phyloP scores from a whole-genome alignment of 1,140 invertebrate species.

The Apis mellifera region DNA sequence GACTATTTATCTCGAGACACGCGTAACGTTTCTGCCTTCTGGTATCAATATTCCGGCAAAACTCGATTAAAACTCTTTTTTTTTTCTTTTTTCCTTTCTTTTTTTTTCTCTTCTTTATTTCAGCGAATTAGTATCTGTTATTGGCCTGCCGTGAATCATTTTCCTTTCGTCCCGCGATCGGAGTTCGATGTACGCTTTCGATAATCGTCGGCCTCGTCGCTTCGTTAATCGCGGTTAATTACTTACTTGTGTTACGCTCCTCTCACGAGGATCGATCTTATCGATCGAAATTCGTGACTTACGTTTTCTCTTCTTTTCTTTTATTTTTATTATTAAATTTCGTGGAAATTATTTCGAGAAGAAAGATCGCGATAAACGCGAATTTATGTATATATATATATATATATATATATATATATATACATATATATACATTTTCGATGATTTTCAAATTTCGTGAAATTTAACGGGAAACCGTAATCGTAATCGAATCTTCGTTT shows the following conservation, averaged over 20 bases:
- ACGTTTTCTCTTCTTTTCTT: not conserved
- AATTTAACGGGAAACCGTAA: not conserved
- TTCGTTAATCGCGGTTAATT: not conserved
- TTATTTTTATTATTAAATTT: not conserved
- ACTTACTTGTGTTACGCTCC: not conserved
- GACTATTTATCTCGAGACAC: slow-evolving; percentile 39
- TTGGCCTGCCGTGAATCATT: slow-evolving; percentile 21
- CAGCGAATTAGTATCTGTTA: slow-evolving; percentile 6
- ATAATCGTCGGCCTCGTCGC: not conserved
- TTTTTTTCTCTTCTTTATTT: not conserved
- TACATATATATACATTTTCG: no score
- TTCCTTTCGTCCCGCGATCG: slow-evolving; percentile 23
- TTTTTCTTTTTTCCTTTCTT: not conserved
- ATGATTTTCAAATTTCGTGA: not conserved
- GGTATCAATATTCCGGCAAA: slow-evolving; percentile 4
- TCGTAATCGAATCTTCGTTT: slow-evolving; percentile 24
- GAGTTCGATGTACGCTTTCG: slow-evolving; percentile 10
- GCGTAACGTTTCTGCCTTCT: not conserved
- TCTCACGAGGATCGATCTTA: not conserved
- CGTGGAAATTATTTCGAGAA: not conserved
- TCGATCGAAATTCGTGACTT: slow-evolving; percentile 7
- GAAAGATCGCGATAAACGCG: no score
- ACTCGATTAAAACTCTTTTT: not conserved
- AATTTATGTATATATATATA: no score
- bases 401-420: no score